A percentile compares a stretch with the other conserved stretches of the same genome.
phyloP scores from a whole-genome alignment of 2,113 vertebrate genomes.

The Phylloscopus whistleri region DNA sequence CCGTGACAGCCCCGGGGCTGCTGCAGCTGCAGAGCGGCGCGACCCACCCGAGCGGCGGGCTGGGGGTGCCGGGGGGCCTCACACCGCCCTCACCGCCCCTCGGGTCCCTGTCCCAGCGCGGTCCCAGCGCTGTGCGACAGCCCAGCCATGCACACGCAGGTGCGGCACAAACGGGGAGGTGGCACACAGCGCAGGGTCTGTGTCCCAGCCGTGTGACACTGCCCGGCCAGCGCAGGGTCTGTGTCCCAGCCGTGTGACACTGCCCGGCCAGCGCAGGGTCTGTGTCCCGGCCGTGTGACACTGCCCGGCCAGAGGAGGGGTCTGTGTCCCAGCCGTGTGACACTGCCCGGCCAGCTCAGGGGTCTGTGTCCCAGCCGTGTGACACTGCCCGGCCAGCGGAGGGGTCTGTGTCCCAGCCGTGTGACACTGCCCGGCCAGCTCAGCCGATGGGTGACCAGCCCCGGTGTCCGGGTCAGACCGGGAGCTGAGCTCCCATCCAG shows the following conservation, averaged over 20 bases:
- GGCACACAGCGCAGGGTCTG: background rate
- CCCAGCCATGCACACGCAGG: background rate
- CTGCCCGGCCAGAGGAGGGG: background rate
- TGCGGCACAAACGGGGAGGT: background rate
- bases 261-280: background rate
- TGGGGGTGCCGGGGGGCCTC: background rate
- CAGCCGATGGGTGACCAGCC: background rate
- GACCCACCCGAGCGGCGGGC: rapidly evolving
- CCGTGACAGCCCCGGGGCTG: background rate
- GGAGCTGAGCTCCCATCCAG: background rate
- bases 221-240: background rate
- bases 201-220: background rate
- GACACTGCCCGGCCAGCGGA: background rate
- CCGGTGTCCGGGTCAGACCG: rapidly evolving
- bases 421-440: rapidly evolving
- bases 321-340: background rate
- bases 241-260: background rate
- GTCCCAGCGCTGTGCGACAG: background rate
- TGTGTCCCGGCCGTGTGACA: background rate
- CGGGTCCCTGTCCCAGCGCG: rapidly evolving
- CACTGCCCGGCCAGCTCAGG: background rate
- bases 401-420: background rate
- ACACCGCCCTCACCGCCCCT: rapidly evolving
- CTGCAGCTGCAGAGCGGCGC: background rate
- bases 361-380: background rate